These are phyloP conservation scores for Panulirus ornatus DNA, from an alignment of 1,140 invertebrate species.

Conservation along the genomic window DNA sequence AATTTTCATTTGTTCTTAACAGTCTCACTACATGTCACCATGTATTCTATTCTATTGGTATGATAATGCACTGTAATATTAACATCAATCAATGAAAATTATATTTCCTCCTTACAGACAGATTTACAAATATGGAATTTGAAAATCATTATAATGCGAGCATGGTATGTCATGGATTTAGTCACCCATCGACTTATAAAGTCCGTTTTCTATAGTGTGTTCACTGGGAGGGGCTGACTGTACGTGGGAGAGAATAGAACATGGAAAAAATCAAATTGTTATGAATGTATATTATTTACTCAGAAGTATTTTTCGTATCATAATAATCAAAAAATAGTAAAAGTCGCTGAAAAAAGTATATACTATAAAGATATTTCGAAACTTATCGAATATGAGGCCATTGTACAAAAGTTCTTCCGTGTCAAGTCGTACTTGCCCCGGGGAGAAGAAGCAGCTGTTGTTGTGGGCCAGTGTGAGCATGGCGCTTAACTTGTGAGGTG, in stretches of 20 bases:
- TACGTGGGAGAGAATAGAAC: not conserved
- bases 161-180: not conserved
- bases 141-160: too few relatives aligned
- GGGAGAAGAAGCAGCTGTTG: conserved; percentile 65
- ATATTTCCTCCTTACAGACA: too few relatives aligned
- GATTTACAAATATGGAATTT: too few relatives aligned
- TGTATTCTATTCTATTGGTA: too few relatives aligned
- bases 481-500: conserved; percentile 46
- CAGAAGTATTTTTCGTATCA: not conserved
- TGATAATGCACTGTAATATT: too few relatives aligned
- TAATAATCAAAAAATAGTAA: not conserved
- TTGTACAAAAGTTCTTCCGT: conserved; percentile 15
- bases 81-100: too few relatives aligned
- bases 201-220: conserved; percentile 44
- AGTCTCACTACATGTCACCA: too few relatives aligned
- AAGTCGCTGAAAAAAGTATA: not conserved
- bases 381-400: too few relatives aligned
- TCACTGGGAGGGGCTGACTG: conserved; percentile 51
- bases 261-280: not conserved
- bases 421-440: conserved; percentile 26
- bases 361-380: not conserved
- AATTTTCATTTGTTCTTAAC: too few relatives aligned
- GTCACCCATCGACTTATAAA: not conserved
- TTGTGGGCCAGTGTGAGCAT: conserved; percentile 68
- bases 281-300: too few relatives aligned